Conservation (phyloP, 2,888 invertebrate species). For the Epistrophe grossulariae region DNA sequence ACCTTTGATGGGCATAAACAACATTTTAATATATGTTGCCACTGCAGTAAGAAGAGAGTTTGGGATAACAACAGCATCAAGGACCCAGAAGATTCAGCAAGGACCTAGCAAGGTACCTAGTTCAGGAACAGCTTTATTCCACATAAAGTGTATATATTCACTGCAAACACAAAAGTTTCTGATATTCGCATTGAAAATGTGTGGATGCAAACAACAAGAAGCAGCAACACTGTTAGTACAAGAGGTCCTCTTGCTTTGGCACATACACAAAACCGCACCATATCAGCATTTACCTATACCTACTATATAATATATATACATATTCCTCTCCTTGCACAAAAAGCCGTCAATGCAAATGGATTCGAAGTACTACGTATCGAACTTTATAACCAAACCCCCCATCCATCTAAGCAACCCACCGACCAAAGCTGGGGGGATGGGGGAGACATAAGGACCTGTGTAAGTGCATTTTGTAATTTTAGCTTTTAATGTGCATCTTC, state of each 20-base stretch:
- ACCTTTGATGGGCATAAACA: slow-evolving; percentile 51
- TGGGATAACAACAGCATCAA: slow-evolving; percentile 12
- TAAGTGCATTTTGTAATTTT: slow-evolving; percentile 71
- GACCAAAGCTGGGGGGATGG: too few relatives aligned
- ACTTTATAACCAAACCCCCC: slow-evolving; percentile 16
- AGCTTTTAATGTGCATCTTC: slow-evolving; percentile 66
- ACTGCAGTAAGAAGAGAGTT: background rate
- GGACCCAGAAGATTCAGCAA: background rate
- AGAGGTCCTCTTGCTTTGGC: slow-evolving; percentile 45
- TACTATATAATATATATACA: too few relatives aligned
- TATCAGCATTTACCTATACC: background rate
- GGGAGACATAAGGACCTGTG: slow-evolving; percentile 27
- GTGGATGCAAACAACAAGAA: slow-evolving; percentile 26
- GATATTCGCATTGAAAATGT: slow-evolving; percentile 27
- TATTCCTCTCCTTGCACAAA: background rate
- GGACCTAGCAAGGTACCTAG: background rate
- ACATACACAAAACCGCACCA: slow-evolving; percentile 38
- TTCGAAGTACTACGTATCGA: slow-evolving; percentile 69
- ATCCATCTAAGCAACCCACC: background rate
- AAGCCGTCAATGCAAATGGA: slow-evolving; percentile 73
- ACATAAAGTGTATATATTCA: slow-evolving; percentile 30
- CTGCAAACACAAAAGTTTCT: slow-evolving; percentile 40
- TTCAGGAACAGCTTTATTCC: slow-evolving; percentile 35
- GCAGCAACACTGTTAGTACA: slow-evolving; percentile 29
- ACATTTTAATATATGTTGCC: slow-evolving; percentile 25